Conservation (phyloP, 2,113 vertebrate genomes). For the Erythrolamprus reginae region DNA sequence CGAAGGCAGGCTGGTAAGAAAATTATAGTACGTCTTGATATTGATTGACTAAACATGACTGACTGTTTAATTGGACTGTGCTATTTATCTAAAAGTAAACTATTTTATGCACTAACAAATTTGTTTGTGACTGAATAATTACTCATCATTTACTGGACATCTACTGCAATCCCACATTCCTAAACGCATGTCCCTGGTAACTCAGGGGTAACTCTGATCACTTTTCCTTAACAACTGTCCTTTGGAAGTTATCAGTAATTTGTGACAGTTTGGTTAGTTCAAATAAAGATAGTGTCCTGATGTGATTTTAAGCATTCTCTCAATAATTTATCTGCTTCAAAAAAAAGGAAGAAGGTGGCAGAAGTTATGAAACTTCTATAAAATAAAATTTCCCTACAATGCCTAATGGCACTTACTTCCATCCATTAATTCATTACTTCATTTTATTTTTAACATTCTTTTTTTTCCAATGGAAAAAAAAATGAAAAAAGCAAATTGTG, state of each 20-base stretch:
- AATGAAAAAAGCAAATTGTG: not conserved
- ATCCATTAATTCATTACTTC: not conserved
- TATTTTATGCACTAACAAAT: too few relatives aligned
- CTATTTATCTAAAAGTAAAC: too few relatives aligned
- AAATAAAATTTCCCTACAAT: not conserved
- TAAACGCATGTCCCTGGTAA: too few relatives aligned
- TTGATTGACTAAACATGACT: too few relatives aligned
- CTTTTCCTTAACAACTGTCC: too few relatives aligned
- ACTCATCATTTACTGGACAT: too few relatives aligned
- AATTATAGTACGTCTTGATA: too few relatives aligned
- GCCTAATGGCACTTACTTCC: not conserved
- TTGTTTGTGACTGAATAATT: too few relatives aligned
- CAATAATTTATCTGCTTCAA: not conserved
- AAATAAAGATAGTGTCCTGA: not conserved
- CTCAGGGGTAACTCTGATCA: too few relatives aligned
- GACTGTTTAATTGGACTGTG: too few relatives aligned
- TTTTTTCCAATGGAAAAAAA: not conserved
- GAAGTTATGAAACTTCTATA: not conserved
- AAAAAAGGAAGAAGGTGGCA: not conserved
- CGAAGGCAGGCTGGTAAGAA: too few relatives aligned
- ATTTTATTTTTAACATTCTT: not conserved
- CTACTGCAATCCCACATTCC: too few relatives aligned
- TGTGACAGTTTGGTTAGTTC: not conserved
- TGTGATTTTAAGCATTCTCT: not conserved
- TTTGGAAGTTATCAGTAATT: not conserved